Evolutionary conservation across 2,113 vertebrate species (phyloP).

Genomic region (Notarius lentiginosus): DNA sequence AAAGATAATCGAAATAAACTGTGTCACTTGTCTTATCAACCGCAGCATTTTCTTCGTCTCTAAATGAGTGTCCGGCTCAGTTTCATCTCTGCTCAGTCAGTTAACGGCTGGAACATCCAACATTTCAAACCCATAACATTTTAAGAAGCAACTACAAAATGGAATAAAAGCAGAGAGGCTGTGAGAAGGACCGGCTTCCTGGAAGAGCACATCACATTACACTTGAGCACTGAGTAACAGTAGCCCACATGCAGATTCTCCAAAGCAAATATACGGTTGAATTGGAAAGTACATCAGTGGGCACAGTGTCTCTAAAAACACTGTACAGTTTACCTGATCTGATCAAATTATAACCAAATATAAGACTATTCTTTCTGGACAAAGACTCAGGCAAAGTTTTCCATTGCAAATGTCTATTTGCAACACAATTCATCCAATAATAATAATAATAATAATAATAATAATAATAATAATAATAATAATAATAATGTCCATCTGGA

Average conservation of each 20-base stretch:
- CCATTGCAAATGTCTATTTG: constrained; percentile 11
- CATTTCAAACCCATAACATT: background rate
- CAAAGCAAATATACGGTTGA: constrained; percentile 40
- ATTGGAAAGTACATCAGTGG: constrained; percentile 29
- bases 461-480: background rate
- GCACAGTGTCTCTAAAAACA: constrained; percentile 5
- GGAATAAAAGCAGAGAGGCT: background rate
- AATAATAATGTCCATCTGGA: background rate
- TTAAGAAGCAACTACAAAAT: background rate
- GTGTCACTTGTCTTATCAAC: background rate
- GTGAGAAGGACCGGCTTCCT: constrained; percentile 32
- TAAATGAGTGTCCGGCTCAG: background rate
- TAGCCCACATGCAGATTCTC: constrained; percentile 21
- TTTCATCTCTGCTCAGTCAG: background rate
- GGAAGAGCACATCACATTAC: constrained; percentile 26
- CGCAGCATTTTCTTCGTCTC: background rate
- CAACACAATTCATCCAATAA: background rate
- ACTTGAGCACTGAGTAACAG: background rate
- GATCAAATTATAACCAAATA: constrained; percentile 12
- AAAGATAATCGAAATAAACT: background rate
- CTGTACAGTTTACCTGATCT: constrained; percentile 1
- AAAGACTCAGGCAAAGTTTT: background rate
- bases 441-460: background rate
- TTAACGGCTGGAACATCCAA: background rate
- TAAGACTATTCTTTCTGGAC: background rate